These are phyloP conservation scores for Chrysomela aeneicollis DNA, from an alignment of 2,888 invertebrate genomes.

Conservation along the genomic window DNA sequence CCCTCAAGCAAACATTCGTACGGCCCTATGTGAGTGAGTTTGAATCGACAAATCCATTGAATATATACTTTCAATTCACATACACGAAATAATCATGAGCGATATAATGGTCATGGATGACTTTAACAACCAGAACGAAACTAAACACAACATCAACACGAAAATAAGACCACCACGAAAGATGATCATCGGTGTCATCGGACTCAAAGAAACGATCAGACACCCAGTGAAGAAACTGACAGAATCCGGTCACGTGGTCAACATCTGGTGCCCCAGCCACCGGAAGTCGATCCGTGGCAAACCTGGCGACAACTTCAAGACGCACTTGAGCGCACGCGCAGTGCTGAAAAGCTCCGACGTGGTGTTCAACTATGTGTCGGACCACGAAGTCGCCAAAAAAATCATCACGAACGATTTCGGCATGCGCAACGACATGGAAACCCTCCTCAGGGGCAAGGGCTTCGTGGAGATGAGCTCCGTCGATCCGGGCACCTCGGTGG, in stretches of 20 bases:
- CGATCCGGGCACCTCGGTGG: constrained; percentile 91
- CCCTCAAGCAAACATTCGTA: no score
- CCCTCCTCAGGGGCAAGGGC: constrained; percentile 75
- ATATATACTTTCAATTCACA: no score
- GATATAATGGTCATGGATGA: not conserved
- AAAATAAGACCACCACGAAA: not conserved
- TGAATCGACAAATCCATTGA: no score
- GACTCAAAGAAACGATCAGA: constrained; percentile 93
- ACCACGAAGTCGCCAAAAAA: constrained; percentile 92
- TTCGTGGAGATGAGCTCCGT: constrained; percentile 95
- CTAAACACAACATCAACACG: not conserved
- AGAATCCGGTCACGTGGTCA: constrained; percentile 90
- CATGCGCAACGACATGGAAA: constrained; percentile 76
- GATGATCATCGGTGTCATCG: constrained; percentile 56
- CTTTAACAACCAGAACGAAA: not conserved
- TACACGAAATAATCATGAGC: no score
- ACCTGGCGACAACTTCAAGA: no score
- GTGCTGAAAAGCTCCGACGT: constrained; percentile 91
- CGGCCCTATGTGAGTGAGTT: no score
- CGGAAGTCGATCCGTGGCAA: constrained; percentile 23
- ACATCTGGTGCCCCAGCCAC: constrained; percentile 90
- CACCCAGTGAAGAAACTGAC: constrained; percentile 94
- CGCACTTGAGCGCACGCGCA: constrained; percentile 88
- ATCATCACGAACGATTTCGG: constrained; percentile 96
- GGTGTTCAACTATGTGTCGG: constrained; percentile 94